A percentile compares a stretch with the other conserved stretches of the same genome.
Conservation (phyloP, 2,888 invertebrate species). For the Dasysyrphus albostriatus region DNA sequence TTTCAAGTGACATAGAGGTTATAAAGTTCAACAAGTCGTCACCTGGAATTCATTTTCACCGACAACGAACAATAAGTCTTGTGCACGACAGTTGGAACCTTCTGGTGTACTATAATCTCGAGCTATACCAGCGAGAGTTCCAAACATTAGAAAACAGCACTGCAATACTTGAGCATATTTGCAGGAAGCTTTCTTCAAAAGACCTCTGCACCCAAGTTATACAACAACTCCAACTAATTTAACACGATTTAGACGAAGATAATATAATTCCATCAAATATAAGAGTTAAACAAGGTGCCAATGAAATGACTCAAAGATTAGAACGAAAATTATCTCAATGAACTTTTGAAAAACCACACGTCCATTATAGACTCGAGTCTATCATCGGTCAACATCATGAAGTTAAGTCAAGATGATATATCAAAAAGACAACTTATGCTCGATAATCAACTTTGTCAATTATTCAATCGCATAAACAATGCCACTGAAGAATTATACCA, state of each 20-base stretch:
- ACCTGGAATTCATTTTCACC: slow-evolving; percentile 42
- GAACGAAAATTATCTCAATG: slow-evolving; percentile 35
- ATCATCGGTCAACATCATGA: slow-evolving; percentile 48
- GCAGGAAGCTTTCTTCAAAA: background rate
- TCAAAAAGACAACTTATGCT: background rate
- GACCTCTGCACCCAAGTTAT: slow-evolving; percentile 4
- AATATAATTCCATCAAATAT: background rate
- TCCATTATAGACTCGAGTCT: slow-evolving; percentile 66
- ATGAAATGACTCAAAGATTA: background rate
- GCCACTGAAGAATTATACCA: too few species aligned
- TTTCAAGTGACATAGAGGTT: background rate
- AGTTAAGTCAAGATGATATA: background rate
- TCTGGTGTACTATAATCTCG: slow-evolving; percentile 53
- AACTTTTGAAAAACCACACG: slow-evolving; percentile 57
- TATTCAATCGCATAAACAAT: too few species aligned
- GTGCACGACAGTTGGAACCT: slow-evolving; percentile 48
- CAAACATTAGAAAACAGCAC: slow-evolving; percentile 33
- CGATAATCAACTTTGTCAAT: background rate
- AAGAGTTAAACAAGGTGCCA: slow-evolving; percentile 38
- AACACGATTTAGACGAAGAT: slow-evolving; percentile 18
- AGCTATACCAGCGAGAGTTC: slow-evolving; percentile 42
- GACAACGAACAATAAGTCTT: slow-evolving; percentile 17
- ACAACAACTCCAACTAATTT: background rate
- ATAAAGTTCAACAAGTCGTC: slow-evolving; percentile 11
- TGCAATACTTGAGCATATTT: slow-evolving; percentile 17